Evolutionary conservation across 2,113 vertebrate genomes (phyloP), one percentile per base, ranked within the genome.

Genomic region (Lontra canadensis): DNA sequence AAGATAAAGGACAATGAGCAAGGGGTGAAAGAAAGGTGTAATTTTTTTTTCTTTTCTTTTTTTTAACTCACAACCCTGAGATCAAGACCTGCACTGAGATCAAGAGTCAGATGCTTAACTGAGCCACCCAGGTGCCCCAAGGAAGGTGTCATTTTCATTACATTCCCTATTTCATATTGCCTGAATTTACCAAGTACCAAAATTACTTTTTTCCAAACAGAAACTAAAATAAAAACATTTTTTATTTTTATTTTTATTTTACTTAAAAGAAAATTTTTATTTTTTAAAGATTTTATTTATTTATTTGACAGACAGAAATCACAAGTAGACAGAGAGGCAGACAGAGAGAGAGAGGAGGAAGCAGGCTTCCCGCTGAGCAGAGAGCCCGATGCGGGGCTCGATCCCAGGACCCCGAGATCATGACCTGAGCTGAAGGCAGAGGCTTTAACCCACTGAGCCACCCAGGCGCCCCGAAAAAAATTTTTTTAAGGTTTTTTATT

Each of bases 131-230:
- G 17, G 67, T 7, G 1, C 65, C 65, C 65, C 17, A 69, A 69
- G 65, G 1, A n/a, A 69, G 34, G 29, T 26, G 12, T 78, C 49
- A 83, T 91, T 57, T 67, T 89, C 73, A 90, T 29, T 57, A 26
- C 13, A 88, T 91, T 91, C 20, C 36, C 26, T 87, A 83, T 80
- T 95, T 73, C 15, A 49, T n/a, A 85, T 6, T 93, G 13, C 76
- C 59, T 91, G 71, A 94, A 86, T 97, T 96, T 34, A 87, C 31
- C 39, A 92, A 69, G 29, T 92, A 74, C 14, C 52, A 94, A 92
- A 10, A 74, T 52, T 49, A 91, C 17, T 91, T 80, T 79, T 61
- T 63, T 55, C 52, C 52, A 55, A 55, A 55, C 7, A 91, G 59
- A 94, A 94, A n/a, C 8, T 34, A 88, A 73, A 87, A 59, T 78